Base-by-base conservation (phyloP, 2,888 invertebrate genomes). In the Quadroppia sp. region DNA sequence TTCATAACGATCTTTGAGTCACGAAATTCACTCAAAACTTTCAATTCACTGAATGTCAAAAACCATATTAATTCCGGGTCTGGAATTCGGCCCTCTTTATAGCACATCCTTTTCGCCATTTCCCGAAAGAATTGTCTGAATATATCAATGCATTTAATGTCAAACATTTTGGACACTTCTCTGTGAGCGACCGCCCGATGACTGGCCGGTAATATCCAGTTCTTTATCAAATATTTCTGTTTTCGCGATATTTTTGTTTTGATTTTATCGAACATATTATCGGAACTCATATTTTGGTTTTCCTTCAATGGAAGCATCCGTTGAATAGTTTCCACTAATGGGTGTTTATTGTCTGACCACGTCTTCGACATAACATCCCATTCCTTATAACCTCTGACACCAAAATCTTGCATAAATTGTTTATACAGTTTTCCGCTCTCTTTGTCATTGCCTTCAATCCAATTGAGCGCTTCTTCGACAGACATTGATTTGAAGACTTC, bases 41-140 rank as follows among this genome's bases (percentile, higher is more conserved):
- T 83, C 17, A 92, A 84, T 82, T 92, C 92, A 17, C 85, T 80
- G 53, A 87, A 83, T 0, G 89, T 87, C 78, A 92, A 85, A 82
- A 87, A 89, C 81, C 86, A 90, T 42, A 91, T 82, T 0, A 91
- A 83, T 30, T 88, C 86, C 28, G 82, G 81, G 70, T 87, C 84
- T 0, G 90, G 90, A 64, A 92, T 20, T 36, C 61, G 42, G 1
- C 67, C 83, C 79, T 89, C 89, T 20, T 15, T 42, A 78, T 87
- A 86, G 0, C 86, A 86, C 74, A 78, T 71, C 13, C 71, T 50
- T 53, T 74, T 48, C 0, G 71, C 78, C 36, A 78, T 64, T 36
- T 72, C 74, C 17, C 75, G 45, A 23, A 76, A 73, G 11, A 76
- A 59, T 50, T 76, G 61, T 13, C 78, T 59, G 9, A 75, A 69